Base-by-base conservation (phyloP, 1,140 invertebrate species). In the Lasioglossum baleicum region DNA sequence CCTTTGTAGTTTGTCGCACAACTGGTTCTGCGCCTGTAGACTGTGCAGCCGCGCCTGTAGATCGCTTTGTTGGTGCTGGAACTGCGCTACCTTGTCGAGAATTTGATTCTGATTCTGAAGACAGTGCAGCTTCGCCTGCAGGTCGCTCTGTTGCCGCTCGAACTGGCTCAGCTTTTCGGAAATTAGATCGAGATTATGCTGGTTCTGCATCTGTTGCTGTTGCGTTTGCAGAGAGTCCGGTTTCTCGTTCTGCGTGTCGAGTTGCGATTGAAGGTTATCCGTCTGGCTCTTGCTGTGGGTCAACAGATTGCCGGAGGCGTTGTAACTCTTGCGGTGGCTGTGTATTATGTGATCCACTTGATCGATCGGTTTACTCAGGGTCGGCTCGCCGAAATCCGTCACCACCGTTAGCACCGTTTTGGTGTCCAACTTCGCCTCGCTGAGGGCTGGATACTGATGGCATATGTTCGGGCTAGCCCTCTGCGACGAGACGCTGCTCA, bases 41-140 rank as follows among this genome's bases (percentile, higher is more conserved):
- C 83, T 89, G 51, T 92, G 91, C 31, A 93, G 82, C 61, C 92
- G 87, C 0, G 83, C 87, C 63, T 93, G 92, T 0, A 92, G 73
- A 75, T 93, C 92, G 58, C 48, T 89, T 51, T 92, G 90, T 15
- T 90, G 90, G 20, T 90, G 90, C 26, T 93, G 92, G 73, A 90
- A 92, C 26, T 91, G 91, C 0, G 92, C 89, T 0, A 93, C 92
- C 64, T 93, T 93, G 60, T 93, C 92, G 0, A 93, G 75, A 61
- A 93, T 91, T 48, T 93, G 91, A 83, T 93, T 93, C 35, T 93
- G 92, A 84, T 89, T 93, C 51, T 93, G 92, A 10, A 93, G 84
- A 67, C 90, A 92, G 42, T 93, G 92, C 4, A 93, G 64, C 66
- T 92, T 92, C 0, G 91, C 92, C 44, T 93, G 92, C 0, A 93